Evolutionary conservation across 2,797 vertebrate species (phyloP).

Genomic region (Synaphobranchus kaupii): DNA sequence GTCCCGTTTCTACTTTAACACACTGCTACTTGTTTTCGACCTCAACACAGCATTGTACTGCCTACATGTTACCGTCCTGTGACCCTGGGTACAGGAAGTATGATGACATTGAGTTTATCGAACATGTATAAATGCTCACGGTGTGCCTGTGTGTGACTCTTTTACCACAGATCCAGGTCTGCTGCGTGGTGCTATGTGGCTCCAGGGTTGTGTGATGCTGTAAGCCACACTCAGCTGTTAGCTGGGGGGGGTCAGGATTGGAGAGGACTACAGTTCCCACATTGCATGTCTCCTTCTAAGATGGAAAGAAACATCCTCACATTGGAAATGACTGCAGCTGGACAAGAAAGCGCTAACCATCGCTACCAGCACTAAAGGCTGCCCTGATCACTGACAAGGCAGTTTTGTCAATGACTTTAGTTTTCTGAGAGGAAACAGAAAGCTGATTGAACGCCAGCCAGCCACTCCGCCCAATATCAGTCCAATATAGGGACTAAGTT

Average conservation of each 20-base stretch:
- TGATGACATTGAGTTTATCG: neutral
- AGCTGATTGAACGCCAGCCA: neutral
- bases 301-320: neutral
- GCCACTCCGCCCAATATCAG: neutral
- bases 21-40: neutral
- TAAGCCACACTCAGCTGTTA: neutral
- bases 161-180: neutral
- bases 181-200: neutral
- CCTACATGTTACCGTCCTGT: neutral
- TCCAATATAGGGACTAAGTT: no score
- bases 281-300: neutral
- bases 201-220: neutral
- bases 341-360: neutral
- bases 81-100: neutral
- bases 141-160: neutral
- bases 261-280: neutral
- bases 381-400: neutral
- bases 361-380: neutral
- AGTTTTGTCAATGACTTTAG: neutral
- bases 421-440: neutral
- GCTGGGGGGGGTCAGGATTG: neutral
- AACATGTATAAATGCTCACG: neutral
- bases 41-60: neutral
- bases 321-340: conserved; percentile 1
- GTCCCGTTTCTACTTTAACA: no score